Base-by-base conservation (phyloP, 2,888 invertebrate genomes). In the Seladonia tumulorum region DNA sequence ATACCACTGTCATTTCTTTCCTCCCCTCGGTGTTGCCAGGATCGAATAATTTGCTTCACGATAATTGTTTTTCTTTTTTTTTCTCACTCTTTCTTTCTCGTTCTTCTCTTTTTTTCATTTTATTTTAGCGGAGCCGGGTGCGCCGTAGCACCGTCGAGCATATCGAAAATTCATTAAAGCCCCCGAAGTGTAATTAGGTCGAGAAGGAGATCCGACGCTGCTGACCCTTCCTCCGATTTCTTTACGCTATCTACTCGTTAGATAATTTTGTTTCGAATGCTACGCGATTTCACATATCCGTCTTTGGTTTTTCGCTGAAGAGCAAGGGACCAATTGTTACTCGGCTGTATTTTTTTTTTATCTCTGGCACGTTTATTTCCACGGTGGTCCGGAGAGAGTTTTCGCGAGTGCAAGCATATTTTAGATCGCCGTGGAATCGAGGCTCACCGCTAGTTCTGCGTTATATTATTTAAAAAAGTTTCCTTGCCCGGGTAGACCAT, bases 401-500 rank as follows among this genome's bases (percentile, higher is more conserved):
- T 39, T 29, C 25, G 35, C n/a, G 18, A 29, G 22, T 71, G 39
- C 57, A 68, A 75, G 70, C 75, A 76, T 71, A 77, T 75, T 82
- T 85, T 60, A 42, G 77, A 82, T 79, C 74, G 76, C 18, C 18
- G 57, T 22, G 35, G 47, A 71, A 81, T 72, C 75, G 78, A 47
- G 60, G 76, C 70, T 79, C 63, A n/a, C 79, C 72, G 39, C 78
- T 72, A 70, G 77, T 86, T 88, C 73, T 35, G 73, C 86, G 88
- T 92, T 92, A 88, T 92, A 93, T 93, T 93, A 92, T 93, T 93
- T 91, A 91, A 91, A 91, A 92, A 92, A 90, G 86, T 90, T 88
- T 87, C 79, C 70, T 66, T 78, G 66, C 35, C 77, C 79, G 71
- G 57, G 73, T 72, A 84, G 88, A 89, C 93, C 93, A 94, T 94